Evolutionary conservation across 2,888 invertebrate species (phyloP), one percentile per base, ranked within the genome.

Genomic region (Nomada lathburiana): DNA sequence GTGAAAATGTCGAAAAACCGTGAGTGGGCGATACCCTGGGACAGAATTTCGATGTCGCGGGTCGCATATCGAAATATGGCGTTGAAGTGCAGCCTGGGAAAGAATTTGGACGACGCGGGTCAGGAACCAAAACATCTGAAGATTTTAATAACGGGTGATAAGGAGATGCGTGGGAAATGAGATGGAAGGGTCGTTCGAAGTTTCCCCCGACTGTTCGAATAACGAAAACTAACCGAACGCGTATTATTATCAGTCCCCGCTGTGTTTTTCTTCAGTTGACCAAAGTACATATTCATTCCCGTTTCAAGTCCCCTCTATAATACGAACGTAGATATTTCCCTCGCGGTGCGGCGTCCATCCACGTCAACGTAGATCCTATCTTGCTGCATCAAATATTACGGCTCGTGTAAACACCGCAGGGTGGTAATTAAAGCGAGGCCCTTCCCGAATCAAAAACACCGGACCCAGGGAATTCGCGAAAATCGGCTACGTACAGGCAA

Each of bases 341-440:
- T 16, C 2, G 60, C 57, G 23, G 57, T 26, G 57, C 23, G 57
- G 20, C 53, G 70, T 59, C 3, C 65, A 47, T 65, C 20, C 55
- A 26, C 70, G 63, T 57, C 50, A 67, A 62, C 68, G 57, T 52
- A 36, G 69, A 47, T 70, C 53, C 78, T 62, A 74, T 81, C 78
- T 70, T 53, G 55, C 59, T 53, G 62, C 69, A 78, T 78, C 78
- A 71, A 74, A 81, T 81, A 74, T 78, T 74, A 64, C 73, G 64
- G 62, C 62, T 70, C 78, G 57, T 67, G 78, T 78, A 81, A 74
- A 81, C 78, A 78, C 70, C 65, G 63, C 55, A 74, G 72, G 59
- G 73, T 65, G 80, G 83, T 83, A 82, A 83, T 82, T 83, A 81
- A 83, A 81, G 59, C 72, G 60, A 52, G 60, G 26, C 44, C 60